Evolutionary conservation across 2,888 invertebrate species (phyloP).

Genomic region (Drosophila paramelanica): DNA sequence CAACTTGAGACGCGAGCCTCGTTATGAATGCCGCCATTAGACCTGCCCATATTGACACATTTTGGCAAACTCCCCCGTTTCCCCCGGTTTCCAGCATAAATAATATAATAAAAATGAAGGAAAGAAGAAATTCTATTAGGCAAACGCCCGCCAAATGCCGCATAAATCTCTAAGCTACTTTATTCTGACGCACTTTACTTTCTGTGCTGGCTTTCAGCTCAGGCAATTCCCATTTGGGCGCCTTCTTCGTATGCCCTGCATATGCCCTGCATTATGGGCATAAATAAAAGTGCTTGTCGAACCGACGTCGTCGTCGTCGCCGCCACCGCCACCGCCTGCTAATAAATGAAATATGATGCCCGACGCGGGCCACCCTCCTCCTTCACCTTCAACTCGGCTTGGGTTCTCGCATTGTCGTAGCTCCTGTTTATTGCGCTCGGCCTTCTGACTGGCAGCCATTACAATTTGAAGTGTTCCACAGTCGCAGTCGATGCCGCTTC

Average conservation of each 20-base stretch:
- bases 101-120: constrained; percentile 4
- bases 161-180: constrained; percentile 79
- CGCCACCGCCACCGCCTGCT: constrained; percentile 53
- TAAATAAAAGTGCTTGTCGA: constrained; percentile 73
- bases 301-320: constrained; percentile 23
- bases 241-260: constrained; percentile 63
- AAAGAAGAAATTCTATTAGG: constrained; percentile 57
- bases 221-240: constrained; percentile 42
- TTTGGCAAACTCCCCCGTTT: constrained; percentile 15
- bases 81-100: background rate
- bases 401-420: constrained; percentile 64
- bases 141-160: constrained; percentile 59
- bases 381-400: constrained; percentile 10
- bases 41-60: constrained; percentile 58
- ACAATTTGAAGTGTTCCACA: constrained; percentile 68
- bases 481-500: constrained; percentile 17
- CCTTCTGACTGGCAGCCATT: constrained; percentile 56
- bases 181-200: constrained; percentile 59
- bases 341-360: constrained; percentile 83
- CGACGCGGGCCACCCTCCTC: constrained; percentile 44
- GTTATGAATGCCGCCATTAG: constrained; percentile 30
- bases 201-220: constrained; percentile 29
- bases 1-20: constrained; percentile 14
- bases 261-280: constrained; percentile 83
- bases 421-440: constrained; percentile 74